These are phyloP conservation scores for Operophtera brumata DNA, from an alignment of 2,888 invertebrate genomes.

Conservation along the genomic window DNA sequence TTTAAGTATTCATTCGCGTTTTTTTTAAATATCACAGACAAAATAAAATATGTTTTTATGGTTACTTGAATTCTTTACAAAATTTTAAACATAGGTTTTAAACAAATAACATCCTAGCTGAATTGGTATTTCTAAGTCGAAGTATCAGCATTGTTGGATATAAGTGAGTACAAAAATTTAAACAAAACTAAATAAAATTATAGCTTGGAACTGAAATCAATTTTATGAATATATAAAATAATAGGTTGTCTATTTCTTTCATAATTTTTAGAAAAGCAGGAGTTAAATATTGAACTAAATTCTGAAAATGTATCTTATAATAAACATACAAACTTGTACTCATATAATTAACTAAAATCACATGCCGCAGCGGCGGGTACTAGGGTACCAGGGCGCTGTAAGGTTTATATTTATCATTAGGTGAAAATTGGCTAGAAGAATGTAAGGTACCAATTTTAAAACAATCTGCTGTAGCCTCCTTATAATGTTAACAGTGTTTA, in stretches of 20 bases:
- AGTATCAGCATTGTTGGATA: too few relatives aligned
- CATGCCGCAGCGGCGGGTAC: conserved; percentile 51
- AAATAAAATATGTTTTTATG: background rate
- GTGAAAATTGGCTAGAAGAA: conserved; percentile 1
- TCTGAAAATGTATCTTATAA: conserved; percentile 41
- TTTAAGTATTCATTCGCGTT: conserved; percentile 5
- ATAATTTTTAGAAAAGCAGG: background rate
- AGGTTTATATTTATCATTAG: conserved; percentile 18
- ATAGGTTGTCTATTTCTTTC: too few relatives aligned
- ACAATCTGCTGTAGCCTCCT: background rate
- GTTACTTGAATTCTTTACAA: background rate
- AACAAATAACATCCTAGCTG: background rate
- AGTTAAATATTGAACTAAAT: conserved; percentile 1
- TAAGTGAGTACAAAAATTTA: too few relatives aligned
- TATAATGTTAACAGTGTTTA: background rate
- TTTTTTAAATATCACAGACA: conserved; percentile 17
- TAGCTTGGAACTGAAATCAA: background rate
- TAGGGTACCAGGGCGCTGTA: conserved; percentile 31
- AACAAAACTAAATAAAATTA: too few relatives aligned
- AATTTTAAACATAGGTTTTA: background rate
- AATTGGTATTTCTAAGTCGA: background rate
- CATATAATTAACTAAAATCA: conserved; percentile 76
- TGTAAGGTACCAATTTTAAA: conserved; percentile 15
- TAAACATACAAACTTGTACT: conserved; percentile 69
- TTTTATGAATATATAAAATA: background rate